phyloP scores from a whole-genome alignment of 2,888 invertebrate species.

The Oxytorus armatus region DNA sequence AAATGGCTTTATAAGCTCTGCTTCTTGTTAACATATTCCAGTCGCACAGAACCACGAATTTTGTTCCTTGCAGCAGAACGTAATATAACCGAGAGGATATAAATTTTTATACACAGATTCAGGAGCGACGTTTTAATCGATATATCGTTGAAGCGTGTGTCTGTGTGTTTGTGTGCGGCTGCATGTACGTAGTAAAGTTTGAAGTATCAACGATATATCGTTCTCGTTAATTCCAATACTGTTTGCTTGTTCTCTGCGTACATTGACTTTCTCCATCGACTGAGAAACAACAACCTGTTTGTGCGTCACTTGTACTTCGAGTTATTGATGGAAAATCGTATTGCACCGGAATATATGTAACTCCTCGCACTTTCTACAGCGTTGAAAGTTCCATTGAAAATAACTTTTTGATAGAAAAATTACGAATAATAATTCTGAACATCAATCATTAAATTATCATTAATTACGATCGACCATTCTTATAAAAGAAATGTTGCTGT shows the following conservation, averaged over 20 bases:
- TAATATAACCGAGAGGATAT: too few relatives aligned
- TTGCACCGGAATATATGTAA: neutral
- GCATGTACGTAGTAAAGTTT: neutral
- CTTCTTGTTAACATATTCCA: neutral
- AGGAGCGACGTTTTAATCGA: slow-evolving; percentile 75
- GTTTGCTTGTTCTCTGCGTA: slow-evolving; percentile 19
- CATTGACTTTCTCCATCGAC: slow-evolving; percentile 8
- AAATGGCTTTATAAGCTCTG: neutral
- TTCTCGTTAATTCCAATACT: slow-evolving; percentile 44
- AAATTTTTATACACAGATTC: too few relatives aligned
- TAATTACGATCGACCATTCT: neutral
- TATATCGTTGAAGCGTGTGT: slow-evolving; percentile 51
- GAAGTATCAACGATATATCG: slow-evolving; percentile 15
- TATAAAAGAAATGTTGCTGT: too few relatives aligned
- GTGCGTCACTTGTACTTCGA: slow-evolving; percentile 11
- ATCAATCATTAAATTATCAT: too few relatives aligned
- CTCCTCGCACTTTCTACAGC: neutral
- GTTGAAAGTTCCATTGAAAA: neutral
- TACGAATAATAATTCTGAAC: neutral
- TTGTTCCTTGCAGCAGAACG: neutral
- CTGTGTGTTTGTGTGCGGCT: too few relatives aligned
- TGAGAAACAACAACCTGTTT: slow-evolving; percentile 24
- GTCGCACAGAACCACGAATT: neutral
- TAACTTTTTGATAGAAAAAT: neutral
- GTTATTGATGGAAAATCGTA: slow-evolving; percentile 13